Evolutionary conservation across 1,140 invertebrate genomes (phyloP), one percentile per base, ranked within the genome.

Genomic region (Drosophila oshimai): DNA sequence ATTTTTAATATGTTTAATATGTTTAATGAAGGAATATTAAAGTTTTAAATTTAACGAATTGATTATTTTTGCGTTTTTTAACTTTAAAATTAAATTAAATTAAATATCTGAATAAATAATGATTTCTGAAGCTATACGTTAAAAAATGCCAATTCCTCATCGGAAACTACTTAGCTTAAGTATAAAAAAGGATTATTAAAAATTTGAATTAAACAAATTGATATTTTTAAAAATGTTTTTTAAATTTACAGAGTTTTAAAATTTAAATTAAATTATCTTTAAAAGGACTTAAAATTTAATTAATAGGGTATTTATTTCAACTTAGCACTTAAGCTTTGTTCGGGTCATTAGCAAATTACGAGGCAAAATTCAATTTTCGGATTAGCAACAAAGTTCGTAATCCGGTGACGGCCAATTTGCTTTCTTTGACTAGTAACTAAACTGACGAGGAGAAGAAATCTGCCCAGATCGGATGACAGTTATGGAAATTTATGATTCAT

Each of bases 401-500:
- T 57, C 51, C 65, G 4, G 22, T 47, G 67, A 49, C 18, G 26
- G 10, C 53, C 64, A 76, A 77, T 77, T 65, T 39, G 47, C 39
- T 39, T 75, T 41, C 29, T 36, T 68, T 26, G 26, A 20, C 7
- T n/a, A 28, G 41, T n/a, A n/a, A n/a, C n/a, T n/a, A 12, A 37
- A 39, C 50, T 45, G 42, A 28, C 26, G 37, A 54, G 18, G 33
- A 46, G 28, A 54, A 50, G 37, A 69, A 53, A 62, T 50, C 53
- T 39, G 26, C 45, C 39, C 57, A 69, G 58, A 73, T 69, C 62
- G 57, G 58, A 68, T 87, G 81, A 87, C 81, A 87, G 62, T 87
- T 87, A 88, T 87, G 83, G 81, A 87, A 77, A 87, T 87, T 87
- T 87, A 87, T 87, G 81, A 87, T 88, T 77, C 77, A 87, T 88